Evolutionary conservation across 1,140 invertebrate species (phyloP), one percentile per base, ranked within the genome.

Genomic region (Drosophila sulfurigaster): DNA sequence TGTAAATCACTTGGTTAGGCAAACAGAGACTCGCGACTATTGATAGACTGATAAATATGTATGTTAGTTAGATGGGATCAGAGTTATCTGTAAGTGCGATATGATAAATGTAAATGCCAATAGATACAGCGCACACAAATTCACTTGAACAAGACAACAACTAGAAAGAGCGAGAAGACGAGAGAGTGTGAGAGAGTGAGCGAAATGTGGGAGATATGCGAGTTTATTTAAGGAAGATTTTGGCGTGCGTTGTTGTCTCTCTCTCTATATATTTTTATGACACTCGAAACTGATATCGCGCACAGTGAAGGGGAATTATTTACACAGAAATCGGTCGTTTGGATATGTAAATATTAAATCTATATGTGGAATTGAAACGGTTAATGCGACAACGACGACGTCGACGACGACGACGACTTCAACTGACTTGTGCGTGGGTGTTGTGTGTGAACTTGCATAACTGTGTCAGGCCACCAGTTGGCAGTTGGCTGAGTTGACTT

Each of bases 401-500:
- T 70, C 48, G 13, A 13, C 15, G 13, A 73, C 48, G 66, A 56
- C 52, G 71, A 64, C 58, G 15, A 10, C 60, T 41, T 63, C 59
- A 49, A 51, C 32, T 15, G 75, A 60, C 45, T 46, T 65, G 20
- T 25, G 85, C 85, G 85, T 89, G 85, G 85, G 85, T 89, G 85
- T 89, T 85, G 69, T 66, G 43, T 75, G 57, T 85, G 65, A 81
- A 88, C 85, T 88, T 88, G 85, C 85, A 88, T 88, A 89, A 90
- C 86, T 89, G 79, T 89, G 86, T 85, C 83, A 69, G 79, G 59
- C 81, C 58, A 20, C 11, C 11, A 43, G 41, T n/a, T 8, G 46
- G n/a, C 52, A 16, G 77, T 32, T 32, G 30, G 30, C 30, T 32
- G 30, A 32, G 30, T 32, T 32, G 30, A 32, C 7, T 32, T 25